Evolutionary conservation across 1,140 invertebrate genomes (phyloP), one percentile per base, ranked within the genome.

Genomic region (Heliconius hermathena): DNA sequence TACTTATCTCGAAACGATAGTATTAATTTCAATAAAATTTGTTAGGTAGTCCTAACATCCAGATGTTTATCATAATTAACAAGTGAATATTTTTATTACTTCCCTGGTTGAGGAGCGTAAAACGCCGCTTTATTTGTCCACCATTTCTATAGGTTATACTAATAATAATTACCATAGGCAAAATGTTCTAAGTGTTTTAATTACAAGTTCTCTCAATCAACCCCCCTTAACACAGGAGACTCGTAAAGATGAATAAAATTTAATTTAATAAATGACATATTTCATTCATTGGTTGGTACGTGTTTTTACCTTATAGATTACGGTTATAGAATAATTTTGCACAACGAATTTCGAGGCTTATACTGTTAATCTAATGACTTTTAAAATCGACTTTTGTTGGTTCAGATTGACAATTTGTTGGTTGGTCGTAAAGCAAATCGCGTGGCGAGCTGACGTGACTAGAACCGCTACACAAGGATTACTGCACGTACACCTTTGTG

Each of bases 331-430:
- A 26, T 66, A 78, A 79, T 80, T 83, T 87, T 87, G 85, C 83
- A 82, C 85, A 87, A 89, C 81, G 78, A 77, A 83, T 87, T 76
- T 85, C 70, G 75, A 83, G 84, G 80, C 83, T 84, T 82, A 71
- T 8, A 80, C 76, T 66, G 77, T 85, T 90, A 92, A 91, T 91
- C 89, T 87, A 88, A 82, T 92, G 86, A 92, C 87, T 87, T 89
- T 92, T 88, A 86, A 89, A 89, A 88, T 90, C 90, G 89, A 87
- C 84, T 87, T 88, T 91, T 93, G 90, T 92, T 88, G 85, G 78
- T 88, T 89, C 83, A 80, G 82, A 80, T 80, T 83, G 80, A 77
- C 83, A 83, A 70, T 83, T 36, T 36, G 33, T 36, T 36, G 6
- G 84, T 83, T 73, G 81, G 82, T 82, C 77, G 84, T 88, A 90